Evolutionary conservation across 2,113 vertebrate species (phyloP).

Genomic region (Ranitomeya variabilis): DNA sequence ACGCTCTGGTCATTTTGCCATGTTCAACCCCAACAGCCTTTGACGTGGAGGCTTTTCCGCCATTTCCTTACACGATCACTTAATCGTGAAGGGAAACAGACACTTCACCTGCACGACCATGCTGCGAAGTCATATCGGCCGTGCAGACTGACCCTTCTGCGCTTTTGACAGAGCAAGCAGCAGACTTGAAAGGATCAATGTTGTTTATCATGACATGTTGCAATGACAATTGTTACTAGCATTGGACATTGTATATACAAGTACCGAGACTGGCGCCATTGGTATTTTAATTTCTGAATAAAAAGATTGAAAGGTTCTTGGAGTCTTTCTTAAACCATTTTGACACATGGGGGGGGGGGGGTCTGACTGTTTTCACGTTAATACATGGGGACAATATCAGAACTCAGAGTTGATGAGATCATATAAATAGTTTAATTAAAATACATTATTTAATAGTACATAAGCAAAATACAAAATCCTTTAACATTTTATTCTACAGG

Average conservation of each 20-base stretch:
- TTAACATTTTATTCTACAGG: neutral
- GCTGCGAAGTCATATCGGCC: too few species aligned
- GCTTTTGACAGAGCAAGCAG: neutral
- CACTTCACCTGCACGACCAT: too few species aligned
- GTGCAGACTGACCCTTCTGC: neutral
- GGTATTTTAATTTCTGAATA: neutral
- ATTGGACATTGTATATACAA: neutral
- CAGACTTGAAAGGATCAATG: neutral
- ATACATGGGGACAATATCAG: too few species aligned
- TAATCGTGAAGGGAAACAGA: too few species aligned
- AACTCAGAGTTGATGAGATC: neutral
- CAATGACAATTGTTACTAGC: neutral
- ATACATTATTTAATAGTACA: neutral
- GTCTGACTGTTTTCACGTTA: too few species aligned
- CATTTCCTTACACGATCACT: too few species aligned
- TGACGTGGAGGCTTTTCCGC: too few species aligned
- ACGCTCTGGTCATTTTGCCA: too few species aligned
- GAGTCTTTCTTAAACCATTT: too few species aligned
- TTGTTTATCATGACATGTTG: neutral
- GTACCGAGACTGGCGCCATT: neutral
- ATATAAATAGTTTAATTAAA: constrained; percentile 14
- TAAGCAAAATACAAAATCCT: neutral
- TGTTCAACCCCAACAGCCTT: too few species aligned
- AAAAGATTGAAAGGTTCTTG: neutral
- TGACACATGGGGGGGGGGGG: too few species aligned